Percentiles rank a stretch among this genome's conserved stretches.
phyloP scores from a whole-genome alignment of 2,888 invertebrate genomes.

The Petrolisthes manimaculis region DNA sequence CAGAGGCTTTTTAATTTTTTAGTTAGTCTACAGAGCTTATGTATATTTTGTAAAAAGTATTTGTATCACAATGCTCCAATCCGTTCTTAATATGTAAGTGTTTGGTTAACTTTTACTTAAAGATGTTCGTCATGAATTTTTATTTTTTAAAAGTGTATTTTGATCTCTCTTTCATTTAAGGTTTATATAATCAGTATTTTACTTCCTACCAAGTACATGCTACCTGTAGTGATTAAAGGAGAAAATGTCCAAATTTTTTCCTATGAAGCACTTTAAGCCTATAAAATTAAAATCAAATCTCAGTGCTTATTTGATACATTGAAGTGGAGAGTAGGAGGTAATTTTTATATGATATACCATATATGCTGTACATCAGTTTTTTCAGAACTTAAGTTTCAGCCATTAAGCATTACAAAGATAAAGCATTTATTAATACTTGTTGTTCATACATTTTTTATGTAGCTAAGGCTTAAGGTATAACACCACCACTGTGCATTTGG shows the following conservation, averaged over 20 bases:
- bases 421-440: neutral
- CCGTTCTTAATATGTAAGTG: too few relatives aligned
- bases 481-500: neutral
- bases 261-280: neutral
- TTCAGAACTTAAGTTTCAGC: neutral
- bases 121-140: slow-evolving; percentile 26
- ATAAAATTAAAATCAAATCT: slow-evolving; percentile 15
- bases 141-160: slow-evolving; percentile 37
- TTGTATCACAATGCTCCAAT: neutral
- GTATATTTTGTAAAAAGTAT: slow-evolving; percentile 22
- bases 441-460: neutral
- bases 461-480: neutral
- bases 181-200: slow-evolving; percentile 8
- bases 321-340: neutral
- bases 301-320: slow-evolving; percentile 16
- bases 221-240: neutral
- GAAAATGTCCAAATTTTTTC: slow-evolving; percentile 10
- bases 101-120: too few relatives aligned
- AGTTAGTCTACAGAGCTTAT: neutral
- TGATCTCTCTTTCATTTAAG: slow-evolving; percentile 28
- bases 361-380: slow-evolving; percentile 11
- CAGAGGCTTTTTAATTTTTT: too few relatives aligned
- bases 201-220: slow-evolving; percentile 13
- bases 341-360: slow-evolving; percentile 1
- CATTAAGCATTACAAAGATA: neutral